Evolutionary conservation across 2,113 vertebrate species (phyloP), one percentile per base, ranked within the genome.

Genomic region (Ornithorhynchus anatinus): DNA sequence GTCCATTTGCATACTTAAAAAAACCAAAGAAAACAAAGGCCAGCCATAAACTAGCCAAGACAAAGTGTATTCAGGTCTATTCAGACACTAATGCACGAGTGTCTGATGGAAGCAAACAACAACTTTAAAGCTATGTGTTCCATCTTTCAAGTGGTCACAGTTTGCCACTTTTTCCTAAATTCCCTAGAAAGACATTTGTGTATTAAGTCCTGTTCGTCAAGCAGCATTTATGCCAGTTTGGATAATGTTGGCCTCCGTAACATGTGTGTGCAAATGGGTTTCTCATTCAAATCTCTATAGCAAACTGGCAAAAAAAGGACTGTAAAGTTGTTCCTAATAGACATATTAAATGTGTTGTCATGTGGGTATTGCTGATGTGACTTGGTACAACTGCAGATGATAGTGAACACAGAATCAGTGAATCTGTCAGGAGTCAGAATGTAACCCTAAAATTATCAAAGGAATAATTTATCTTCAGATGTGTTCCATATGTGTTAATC

Each of bases 251-350:
- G 39, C 15, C n/a, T 80, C 68, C 64, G 40, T 32, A 51, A 40
- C 64, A 76, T 33, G 40, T 68, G 70, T 54, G 50, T 59, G 70
- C 39, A 78, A 73, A 82, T 56, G 43, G 57, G 19, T 64, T 64
- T 67, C 37, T 43, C 40, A 42, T 44, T 65, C 40, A 35, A 65
- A n/a, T 11, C 73, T 51, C 57, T 70, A 45, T 38, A 70, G 10
- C 19, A 42, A 59, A 73, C 48, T 45, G 48, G 43, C 63, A 75
- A 78, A 32, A 63, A 20, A n/a, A 20, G 10, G 17, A 40, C 39
- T 71, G 69, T 35, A 51, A 78, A 84, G 11, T 48, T 59, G 53
- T 45, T 69, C 59, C 36, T 73, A 71, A 65, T 59, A 38, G 39
- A 64, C 29, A 43, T 27, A 44, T 82, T 75, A 47, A 78, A 48